These are phyloP conservation scores for Pempheris klunzingeri DNA, from an alignment of 2,797 vertebrate species.

Conservation along the genomic window DNA sequence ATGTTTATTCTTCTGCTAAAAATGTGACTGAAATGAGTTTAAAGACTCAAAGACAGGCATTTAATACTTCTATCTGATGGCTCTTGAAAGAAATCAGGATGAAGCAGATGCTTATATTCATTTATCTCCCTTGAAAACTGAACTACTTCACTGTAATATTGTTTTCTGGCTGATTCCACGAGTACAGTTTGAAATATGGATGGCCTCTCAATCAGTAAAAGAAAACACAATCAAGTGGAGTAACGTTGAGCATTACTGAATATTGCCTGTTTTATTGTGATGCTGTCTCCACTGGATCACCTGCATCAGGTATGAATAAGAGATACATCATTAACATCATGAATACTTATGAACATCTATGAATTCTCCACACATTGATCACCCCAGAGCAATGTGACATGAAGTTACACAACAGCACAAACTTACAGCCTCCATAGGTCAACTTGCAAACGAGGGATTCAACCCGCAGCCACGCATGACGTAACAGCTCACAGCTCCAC, in stretches of 20 bases:
- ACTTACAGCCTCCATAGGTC: not conserved
- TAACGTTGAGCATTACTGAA: not conserved
- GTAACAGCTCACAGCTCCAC: not conserved
- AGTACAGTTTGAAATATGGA: not conserved
- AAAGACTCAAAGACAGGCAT: not conserved
- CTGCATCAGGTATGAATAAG: not conserved
- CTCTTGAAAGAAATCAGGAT: not conserved
- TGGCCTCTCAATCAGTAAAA: not conserved
- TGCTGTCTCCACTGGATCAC: not conserved
- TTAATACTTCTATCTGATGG: not conserved
- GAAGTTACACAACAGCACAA: conserved; percentile 22
- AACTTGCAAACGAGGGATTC: not conserved
- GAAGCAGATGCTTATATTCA: not conserved
- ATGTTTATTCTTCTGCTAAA: not conserved
- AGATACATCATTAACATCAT: no score
- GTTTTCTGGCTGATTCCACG: not conserved
- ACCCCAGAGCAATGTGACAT: not conserved
- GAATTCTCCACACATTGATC: not conserved
- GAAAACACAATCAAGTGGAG: not conserved
- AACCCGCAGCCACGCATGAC: not conserved
- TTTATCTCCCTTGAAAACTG: not conserved
- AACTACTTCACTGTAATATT: not conserved
- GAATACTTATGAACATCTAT: no score
- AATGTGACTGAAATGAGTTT: not conserved
- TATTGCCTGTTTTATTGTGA: not conserved